These are phyloP conservation scores for Ricordea florida DNA, from an alignment of 92 coral and sea anemone genomes.

Conservation along the genomic window DNA sequence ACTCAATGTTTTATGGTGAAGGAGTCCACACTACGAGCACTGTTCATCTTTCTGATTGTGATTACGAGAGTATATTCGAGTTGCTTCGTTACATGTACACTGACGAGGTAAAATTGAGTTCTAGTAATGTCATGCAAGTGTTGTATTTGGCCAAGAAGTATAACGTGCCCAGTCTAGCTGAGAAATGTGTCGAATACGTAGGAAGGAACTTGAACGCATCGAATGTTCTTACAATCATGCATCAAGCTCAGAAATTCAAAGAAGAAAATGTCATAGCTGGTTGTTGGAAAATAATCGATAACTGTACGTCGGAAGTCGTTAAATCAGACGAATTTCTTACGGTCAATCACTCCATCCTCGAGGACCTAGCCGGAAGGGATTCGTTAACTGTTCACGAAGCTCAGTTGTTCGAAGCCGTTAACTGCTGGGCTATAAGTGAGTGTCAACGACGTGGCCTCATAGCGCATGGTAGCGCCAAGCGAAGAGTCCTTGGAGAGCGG, in stretches of 20 bases:
- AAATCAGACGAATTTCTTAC: constrained; percentile 7
- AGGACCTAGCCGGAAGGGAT: not conserved
- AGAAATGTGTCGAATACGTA: constrained; percentile 2
- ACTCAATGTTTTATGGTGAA: constrained; percentile 42
- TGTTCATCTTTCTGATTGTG: constrained; percentile 8
- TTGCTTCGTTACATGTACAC: constrained; percentile 34
- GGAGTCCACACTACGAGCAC: not conserved
- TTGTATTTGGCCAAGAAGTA: constrained; percentile 39
- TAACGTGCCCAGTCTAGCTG: constrained; percentile 5
- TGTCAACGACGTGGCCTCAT: constrained; percentile 1
- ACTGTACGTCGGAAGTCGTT: not conserved
- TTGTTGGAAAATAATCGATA: constrained; percentile 27
- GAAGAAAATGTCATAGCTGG: not conserved
- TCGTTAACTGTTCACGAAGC: not conserved
- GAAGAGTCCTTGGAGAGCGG: constrained; percentile 45
- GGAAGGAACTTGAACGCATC: not conserved
- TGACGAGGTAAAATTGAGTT: constrained; percentile 6
- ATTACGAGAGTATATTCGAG: constrained; percentile 17
- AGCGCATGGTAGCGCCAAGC: not conserved
- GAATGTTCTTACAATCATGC: constrained; percentile 11
- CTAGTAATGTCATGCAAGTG: constrained; percentile 1
- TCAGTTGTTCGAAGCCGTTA: constrained; percentile 36
- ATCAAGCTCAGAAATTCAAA: constrained; percentile 3
- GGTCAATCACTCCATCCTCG: not conserved
- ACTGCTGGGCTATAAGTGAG: constrained; percentile 18